Conservation (phyloP, 1,140 invertebrate genomes). For the Tetragonula clypearis region DNA sequence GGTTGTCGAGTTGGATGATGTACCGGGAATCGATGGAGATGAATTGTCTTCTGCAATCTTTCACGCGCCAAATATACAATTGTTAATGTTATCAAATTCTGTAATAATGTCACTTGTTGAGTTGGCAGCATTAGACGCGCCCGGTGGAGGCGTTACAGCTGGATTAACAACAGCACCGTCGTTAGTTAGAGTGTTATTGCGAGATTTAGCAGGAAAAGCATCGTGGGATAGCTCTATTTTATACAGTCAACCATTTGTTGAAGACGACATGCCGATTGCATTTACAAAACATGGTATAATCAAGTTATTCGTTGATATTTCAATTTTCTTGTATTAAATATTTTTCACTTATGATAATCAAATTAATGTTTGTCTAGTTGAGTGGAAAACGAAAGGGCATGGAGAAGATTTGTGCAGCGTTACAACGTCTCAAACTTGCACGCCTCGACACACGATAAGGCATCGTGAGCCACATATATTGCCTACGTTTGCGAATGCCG, state of each 20-base stretch:
- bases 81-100: slow-evolving; percentile 92
- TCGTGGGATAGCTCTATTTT: slow-evolving; percentile 97
- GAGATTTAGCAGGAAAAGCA: slow-evolving; percentile 97
- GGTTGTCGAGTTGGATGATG: slow-evolving; percentile 96
- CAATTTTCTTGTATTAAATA: not conserved
- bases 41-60: slow-evolving; percentile 92
- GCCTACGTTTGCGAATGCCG: slow-evolving; percentile 91
- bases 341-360: not conserved
- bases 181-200: slow-evolving; percentile 91
- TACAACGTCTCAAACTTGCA: slow-evolving; percentile 74
- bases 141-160: slow-evolving; percentile 92
- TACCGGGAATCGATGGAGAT: slow-evolving; percentile 87
- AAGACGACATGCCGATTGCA: slow-evolving; percentile 66
- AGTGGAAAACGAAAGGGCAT: slow-evolving; percentile 66
- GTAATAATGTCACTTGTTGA: slow-evolving; percentile 96
- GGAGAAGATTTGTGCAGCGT: slow-evolving; percentile 75
- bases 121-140: slow-evolving; percentile 91
- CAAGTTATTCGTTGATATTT: not conserved
- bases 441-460: slow-evolving; percentile 86
- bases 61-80: slow-evolving; percentile 92
- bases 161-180: slow-evolving; percentile 85
- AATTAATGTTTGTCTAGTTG: slow-evolving; percentile 57
- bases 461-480: slow-evolving; percentile 88
- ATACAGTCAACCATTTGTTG: slow-evolving; percentile 86
- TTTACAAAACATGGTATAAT: slow-evolving; percentile 68